phyloP scores from a whole-genome alignment of 2,797 vertebrate species.

The Pampus argenteus region DNA sequence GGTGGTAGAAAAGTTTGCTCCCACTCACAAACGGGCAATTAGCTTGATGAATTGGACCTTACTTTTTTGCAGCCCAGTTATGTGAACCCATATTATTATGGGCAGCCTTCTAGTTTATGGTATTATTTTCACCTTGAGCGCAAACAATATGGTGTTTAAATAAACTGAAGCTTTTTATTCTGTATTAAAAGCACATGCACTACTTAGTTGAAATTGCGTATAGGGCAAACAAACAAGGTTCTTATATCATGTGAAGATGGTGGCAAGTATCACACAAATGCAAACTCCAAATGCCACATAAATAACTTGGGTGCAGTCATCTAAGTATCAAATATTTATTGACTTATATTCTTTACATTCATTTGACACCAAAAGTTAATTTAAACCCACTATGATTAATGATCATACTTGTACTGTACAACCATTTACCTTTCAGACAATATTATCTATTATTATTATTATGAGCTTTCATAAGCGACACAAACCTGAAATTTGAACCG shows the following conservation, averaged over 20 bases:
- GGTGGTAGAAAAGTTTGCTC: constrained; percentile 95
- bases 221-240: constrained; percentile 58
- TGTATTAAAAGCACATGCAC: constrained; percentile 45
- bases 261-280: constrained; percentile 53
- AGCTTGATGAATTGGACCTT: constrained; percentile 97
- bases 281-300: constrained; percentile 39
- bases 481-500: constrained; percentile 52
- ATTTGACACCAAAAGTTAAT: constrained; percentile 14
- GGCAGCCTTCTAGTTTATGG: constrained; percentile 91
- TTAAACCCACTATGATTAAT: constrained; percentile 11
- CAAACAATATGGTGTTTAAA: constrained; percentile 75
- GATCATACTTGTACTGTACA: background rate
- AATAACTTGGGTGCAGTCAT: constrained; percentile 23
- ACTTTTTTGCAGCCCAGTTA: constrained; percentile 89
- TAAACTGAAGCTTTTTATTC: constrained; percentile 67
- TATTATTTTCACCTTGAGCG: constrained; percentile 93
- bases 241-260: constrained; percentile 56
- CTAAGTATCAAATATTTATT: background rate
- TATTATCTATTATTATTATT: constrained; percentile 40
- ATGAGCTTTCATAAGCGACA: constrained; percentile 43
- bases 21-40: constrained; percentile 98
- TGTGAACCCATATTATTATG: constrained; percentile 96
- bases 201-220: constrained; percentile 34
- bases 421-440: constrained; percentile 34
- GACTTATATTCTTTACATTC: background rate